Percentiles rank a stretch among this genome's conserved stretches.
Conservation (phyloP, 2,888 invertebrate genomes). For the Cyrtodaria siliqua region DNA sequence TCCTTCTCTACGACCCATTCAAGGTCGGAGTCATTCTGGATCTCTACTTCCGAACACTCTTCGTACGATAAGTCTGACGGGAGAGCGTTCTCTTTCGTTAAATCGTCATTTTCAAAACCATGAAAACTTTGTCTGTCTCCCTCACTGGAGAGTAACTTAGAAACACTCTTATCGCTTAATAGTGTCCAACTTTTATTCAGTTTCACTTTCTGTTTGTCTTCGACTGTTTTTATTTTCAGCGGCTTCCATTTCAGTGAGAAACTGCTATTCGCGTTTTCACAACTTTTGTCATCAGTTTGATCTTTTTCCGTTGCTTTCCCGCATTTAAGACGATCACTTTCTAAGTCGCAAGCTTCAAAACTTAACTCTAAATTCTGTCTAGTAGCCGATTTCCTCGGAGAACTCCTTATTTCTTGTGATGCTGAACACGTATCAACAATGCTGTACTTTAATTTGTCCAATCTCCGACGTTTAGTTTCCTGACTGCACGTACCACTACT, state of each 20-base stretch:
- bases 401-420: not conserved
- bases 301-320: not conserved
- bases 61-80: slow-evolving; percentile 71
- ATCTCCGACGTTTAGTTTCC: slow-evolving; percentile 16
- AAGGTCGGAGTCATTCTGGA: slow-evolving; percentile 65
- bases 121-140: slow-evolving; percentile 66
- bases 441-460: slow-evolving; percentile 35
- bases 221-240: slow-evolving; percentile 4
- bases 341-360: not conserved
- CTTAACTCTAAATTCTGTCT: not conserved
- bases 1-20: slow-evolving; percentile 69
- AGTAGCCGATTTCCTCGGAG: not conserved
- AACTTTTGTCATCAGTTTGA: not conserved
- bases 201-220: slow-evolving; percentile 65
- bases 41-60: slow-evolving; percentile 67
- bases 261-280: not conserved
- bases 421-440: not conserved
- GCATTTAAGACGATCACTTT: not conserved
- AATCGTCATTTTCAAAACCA: slow-evolving; percentile 64
- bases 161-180: slow-evolving; percentile 68
- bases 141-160: slow-evolving; percentile 67
- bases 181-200: slow-evolving; percentile 70
- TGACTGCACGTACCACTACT: not conserved
- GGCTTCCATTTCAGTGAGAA: slow-evolving; percentile 45
- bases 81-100: slow-evolving; percentile 32